phyloP scores from a whole-genome alignment of 2,888 invertebrate species.

The Aphodius sticticus region DNA sequence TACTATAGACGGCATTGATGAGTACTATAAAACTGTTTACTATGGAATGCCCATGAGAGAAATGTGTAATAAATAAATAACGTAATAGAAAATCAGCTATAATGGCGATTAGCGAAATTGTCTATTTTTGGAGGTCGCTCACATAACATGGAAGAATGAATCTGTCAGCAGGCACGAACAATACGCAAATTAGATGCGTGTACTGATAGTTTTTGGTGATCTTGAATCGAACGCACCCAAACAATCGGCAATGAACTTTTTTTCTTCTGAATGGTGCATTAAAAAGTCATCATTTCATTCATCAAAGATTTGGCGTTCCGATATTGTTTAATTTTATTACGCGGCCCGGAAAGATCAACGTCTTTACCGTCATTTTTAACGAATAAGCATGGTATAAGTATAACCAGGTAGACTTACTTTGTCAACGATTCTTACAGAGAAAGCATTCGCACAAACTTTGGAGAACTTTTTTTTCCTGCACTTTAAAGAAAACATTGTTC shows the following conservation, averaged over 20 bases:
- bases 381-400: too few relatives aligned
- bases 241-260: not conserved
- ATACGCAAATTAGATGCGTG: not conserved
- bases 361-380: too few relatives aligned
- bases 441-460: too few relatives aligned
- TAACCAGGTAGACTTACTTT: too few relatives aligned
- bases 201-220: not conserved
- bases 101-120: not conserved
- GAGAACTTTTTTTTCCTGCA: too few relatives aligned
- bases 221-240: conserved; percentile 4
- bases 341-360: too few relatives aligned
- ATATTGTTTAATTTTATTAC: too few relatives aligned
- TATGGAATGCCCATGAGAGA: conserved; percentile 4
- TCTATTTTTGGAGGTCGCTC: not conserved
- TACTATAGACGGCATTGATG: not conserved
- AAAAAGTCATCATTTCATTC: not conserved
- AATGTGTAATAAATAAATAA: conserved; percentile 4
- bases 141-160: conserved; percentile 4
- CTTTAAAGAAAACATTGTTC: too few relatives aligned
- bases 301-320: not conserved
- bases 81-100: conserved; percentile 9
- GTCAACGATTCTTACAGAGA: too few relatives aligned
- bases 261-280: not conserved
- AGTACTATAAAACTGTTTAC: not conserved
- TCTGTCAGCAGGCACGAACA: not conserved